Conservation (phyloP, 2,888 invertebrate species). For the Calameuta filiformis region DNA sequence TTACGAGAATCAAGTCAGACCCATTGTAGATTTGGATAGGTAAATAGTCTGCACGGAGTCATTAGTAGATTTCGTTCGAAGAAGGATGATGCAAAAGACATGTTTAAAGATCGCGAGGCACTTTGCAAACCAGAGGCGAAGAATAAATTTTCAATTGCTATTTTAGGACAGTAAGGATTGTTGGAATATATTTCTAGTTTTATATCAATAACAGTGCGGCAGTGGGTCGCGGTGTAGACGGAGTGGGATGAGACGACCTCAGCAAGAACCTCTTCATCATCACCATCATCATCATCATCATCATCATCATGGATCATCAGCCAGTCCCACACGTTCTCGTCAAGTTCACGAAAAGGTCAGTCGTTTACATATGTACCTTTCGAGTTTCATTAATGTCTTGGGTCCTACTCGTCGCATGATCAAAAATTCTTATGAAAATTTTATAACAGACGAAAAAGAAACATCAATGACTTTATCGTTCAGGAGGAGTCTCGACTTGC, state of each 20-base stretch:
- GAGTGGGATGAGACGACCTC: slow-evolving; percentile 66
- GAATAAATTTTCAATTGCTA: background rate
- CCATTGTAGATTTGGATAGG: background rate
- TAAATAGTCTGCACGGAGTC: too few relatives aligned
- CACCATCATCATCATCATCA: slow-evolving; percentile 33
- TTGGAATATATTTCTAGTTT: background rate
- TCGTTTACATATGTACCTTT: background rate
- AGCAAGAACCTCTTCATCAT: slow-evolving; percentile 58
- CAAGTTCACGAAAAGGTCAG: slow-evolving; percentile 56
- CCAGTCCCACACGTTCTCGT: slow-evolving; percentile 53
- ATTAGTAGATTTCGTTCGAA: background rate
- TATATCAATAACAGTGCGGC: slow-evolving; percentile 54
- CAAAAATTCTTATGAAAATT: background rate
- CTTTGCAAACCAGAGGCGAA: background rate
- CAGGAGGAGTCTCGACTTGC: slow-evolving; percentile 63
- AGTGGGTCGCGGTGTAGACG: slow-evolving; percentile 64
- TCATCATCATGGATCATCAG: slow-evolving; percentile 50
- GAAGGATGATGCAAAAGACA: background rate
- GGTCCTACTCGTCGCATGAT: background rate
- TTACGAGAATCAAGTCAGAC: too few relatives aligned
- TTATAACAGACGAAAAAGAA: background rate
- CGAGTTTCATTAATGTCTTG: background rate
- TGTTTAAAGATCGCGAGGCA: background rate
- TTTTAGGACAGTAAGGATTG: background rate
- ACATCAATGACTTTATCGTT: background rate